Conservation (phyloP, 2,113 vertebrate genomes). For the Prinia subflava region DNA sequence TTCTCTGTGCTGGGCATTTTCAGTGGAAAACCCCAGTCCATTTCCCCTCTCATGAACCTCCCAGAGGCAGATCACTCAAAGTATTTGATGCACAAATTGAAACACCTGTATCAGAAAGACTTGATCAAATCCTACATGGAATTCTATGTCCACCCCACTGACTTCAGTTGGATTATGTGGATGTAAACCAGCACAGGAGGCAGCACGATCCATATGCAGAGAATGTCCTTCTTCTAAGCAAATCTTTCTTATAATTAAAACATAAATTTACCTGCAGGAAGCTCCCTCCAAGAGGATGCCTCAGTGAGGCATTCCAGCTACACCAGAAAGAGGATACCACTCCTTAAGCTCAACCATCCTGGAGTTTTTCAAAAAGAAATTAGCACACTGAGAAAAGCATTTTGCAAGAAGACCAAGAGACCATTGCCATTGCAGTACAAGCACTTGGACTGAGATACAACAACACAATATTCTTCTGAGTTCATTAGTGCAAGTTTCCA, state of each 20-base stretch:
- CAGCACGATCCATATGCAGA: not conserved
- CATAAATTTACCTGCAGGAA: not conserved
- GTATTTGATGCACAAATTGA: not conserved
- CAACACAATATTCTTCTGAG: conserved; percentile 71
- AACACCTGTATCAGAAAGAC: not conserved
- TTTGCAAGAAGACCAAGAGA: conserved; percentile 69
- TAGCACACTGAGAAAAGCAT: conserved; percentile 69
- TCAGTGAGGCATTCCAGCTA: not conserved
- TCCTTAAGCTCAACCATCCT: conserved; percentile 69
- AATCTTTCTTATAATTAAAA: not conserved
- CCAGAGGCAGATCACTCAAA: not conserved
- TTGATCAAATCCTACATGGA: not conserved
- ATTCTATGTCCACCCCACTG: not conserved
- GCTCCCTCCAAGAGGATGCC: not conserved
- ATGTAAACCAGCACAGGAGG: not conserved
- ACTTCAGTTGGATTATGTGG: not conserved
- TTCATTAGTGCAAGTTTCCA: conserved; percentile 69
- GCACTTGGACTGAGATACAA: conserved; percentile 65
- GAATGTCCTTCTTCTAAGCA: not conserved
- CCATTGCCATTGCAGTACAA: conserved; percentile 68
- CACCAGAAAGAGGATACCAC: conserved; percentile 65
- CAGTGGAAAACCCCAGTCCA: not conserved
- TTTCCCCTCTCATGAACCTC: not conserved
- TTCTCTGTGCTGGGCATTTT: not conserved
- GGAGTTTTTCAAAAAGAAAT: conserved; percentile 68